Evolutionary conservation across 2,113 vertebrate genomes (phyloP), one percentile per base, ranked within the genome.

Genomic region (Vulpes ferrilata): DNA sequence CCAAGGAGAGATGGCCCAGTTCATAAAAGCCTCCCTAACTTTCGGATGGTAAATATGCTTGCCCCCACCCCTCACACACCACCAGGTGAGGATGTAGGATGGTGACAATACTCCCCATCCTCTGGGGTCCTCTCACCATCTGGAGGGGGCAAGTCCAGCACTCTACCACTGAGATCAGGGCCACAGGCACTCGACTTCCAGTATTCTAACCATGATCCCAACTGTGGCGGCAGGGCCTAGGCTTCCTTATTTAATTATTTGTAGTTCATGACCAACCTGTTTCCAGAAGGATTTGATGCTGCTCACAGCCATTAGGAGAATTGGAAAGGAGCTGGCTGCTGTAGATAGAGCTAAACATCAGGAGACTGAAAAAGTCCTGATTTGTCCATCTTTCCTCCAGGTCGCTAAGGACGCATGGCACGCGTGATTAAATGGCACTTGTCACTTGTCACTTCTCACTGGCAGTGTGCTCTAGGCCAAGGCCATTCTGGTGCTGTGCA

Each of bases 1-100:
- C 98, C 78, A 95, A 98, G 98, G 99, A 98, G 98, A 98, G 98
- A 98, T 97, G 98, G 98, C 97, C 98, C 98, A 94, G 97, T 98
- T 98, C 96, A 96, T 97, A 98, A 98, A 98, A 98, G 95, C 89
- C 85, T 93, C 60, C 78, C 80, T 96, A 98, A 98, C 90, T 98
- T 98, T 90, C 48, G 7, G 90, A 88, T 25, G 71, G 93, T 83
- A 92, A 96, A 96, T 82, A 92, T 53, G 65, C 85, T 86, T 0
- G 5, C 59, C 55, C 62, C 80, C 7, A 1, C 79, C 74, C 93
- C 83, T 55, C 0, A 0, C 20, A 1, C 0, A 8, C 23, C 76
- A 53, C 94, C 89, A 94, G 67, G 79, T 74, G 19, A 55, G 86
- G 19, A 25, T 16, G 3, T 1, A 57, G 71, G 64, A 65, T 1